These are phyloP conservation scores for Acrossocheilus fasciatus DNA, from an alignment of 2,797 vertebrate species.

Conservation along the genomic window DNA sequence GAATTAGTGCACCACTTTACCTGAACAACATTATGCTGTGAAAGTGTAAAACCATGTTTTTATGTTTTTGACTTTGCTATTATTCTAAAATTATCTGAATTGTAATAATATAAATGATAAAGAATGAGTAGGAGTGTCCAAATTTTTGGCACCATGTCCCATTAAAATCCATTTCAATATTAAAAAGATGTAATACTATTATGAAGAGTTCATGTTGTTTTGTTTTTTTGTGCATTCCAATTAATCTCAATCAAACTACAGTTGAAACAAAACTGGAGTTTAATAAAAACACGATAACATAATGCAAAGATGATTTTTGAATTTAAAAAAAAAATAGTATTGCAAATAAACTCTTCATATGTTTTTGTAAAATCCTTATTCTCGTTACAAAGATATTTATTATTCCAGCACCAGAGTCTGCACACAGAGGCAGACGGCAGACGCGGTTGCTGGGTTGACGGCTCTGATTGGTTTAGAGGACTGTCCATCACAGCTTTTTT, in stretches of 20 bases:
- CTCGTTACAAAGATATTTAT: constrained; percentile 50
- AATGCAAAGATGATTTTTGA: neutral
- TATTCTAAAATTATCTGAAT: neutral
- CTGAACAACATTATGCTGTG: neutral
- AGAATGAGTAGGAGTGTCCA: neutral
- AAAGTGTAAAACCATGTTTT: neutral
- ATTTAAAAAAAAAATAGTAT: no score
- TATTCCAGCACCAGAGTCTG: constrained; percentile 51
- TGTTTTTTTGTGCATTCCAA: neutral
- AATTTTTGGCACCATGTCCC: neutral
- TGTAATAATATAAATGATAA: neutral
- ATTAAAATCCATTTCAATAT: neutral
- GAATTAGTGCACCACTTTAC: neutral
- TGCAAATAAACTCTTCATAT: neutral
- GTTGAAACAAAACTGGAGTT: neutral
- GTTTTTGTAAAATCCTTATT: constrained; percentile 31
- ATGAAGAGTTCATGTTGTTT: neutral
- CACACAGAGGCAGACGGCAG: constrained; percentile 43
- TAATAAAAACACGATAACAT: neutral
- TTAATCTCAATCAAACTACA: neutral
- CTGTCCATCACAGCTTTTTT: constrained; percentile 33
- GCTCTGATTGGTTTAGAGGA: constrained; percentile 31
- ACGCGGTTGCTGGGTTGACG: neutral
- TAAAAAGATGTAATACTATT: neutral
- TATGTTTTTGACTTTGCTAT: neutral